A percentile compares a stretch with the other conserved stretches of the same genome.
Conservation (phyloP, 1,140 invertebrate genomes). For the Dreissena polymorpha region DNA sequence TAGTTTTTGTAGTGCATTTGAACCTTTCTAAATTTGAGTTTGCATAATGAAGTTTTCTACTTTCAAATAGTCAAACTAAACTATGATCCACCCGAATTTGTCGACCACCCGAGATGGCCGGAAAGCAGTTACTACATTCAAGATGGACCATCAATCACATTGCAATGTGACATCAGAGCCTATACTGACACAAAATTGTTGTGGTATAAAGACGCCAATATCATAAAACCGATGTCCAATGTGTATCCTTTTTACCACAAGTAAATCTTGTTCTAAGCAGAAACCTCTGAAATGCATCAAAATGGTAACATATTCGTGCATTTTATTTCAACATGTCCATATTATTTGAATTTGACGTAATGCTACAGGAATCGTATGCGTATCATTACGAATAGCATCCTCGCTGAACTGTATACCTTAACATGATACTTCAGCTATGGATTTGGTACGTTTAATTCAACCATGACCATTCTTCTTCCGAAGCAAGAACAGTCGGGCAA, state of each 20-base stretch:
- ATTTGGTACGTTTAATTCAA: neutral
- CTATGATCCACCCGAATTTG: too few species aligned
- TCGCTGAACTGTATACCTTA: neutral
- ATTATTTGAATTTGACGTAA: neutral
- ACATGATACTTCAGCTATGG: neutral
- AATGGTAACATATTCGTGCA: neutral
- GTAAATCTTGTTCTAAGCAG: neutral
- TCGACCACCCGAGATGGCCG: slow-evolving; percentile 30
- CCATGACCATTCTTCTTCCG: slow-evolving; percentile 3
- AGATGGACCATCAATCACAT: slow-evolving; percentile 17
- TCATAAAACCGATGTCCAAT: neutral
- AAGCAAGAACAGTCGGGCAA: slow-evolving; percentile 27
- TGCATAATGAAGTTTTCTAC: too few species aligned
- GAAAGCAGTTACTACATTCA: slow-evolving; percentile 28
- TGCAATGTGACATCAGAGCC: neutral
- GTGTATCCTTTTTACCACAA: slow-evolving; percentile 25
- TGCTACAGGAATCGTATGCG: neutral
- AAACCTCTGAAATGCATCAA: neutral
- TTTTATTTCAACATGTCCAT: neutral
- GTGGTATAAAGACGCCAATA: slow-evolving; percentile 19
- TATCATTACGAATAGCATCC: neutral
- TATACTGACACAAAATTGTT: neutral
- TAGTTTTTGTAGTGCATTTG: too few species aligned
- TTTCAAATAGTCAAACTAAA: too few species aligned
- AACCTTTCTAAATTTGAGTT: too few species aligned